Evolutionary conservation across 2,888 invertebrate genomes (phyloP).

Genomic region (Encarsia formosa): DNA sequence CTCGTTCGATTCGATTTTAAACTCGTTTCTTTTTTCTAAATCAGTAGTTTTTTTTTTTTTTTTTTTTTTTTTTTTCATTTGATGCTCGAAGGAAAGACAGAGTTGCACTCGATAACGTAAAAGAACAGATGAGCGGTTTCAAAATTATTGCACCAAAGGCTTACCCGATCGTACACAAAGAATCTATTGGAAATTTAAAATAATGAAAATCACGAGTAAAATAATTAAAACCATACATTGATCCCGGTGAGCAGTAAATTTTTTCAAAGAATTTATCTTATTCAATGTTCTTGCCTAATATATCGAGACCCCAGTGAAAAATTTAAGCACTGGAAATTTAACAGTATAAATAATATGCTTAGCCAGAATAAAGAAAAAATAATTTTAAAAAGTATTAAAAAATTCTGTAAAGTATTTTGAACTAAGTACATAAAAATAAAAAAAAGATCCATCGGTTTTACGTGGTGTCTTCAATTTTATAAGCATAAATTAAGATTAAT

Average conservation of each 20-base stretch:
- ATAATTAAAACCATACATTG: constrained; percentile 27
- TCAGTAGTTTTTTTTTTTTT: no score
- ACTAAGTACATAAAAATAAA: no score
- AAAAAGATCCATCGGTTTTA: constrained; percentile 18
- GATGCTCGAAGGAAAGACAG: background rate
- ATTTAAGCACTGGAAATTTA: constrained; percentile 10
- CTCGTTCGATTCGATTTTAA: background rate
- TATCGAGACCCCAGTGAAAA: constrained; percentile 6
- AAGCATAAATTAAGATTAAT: constrained; percentile 17
- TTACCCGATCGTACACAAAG: constrained; percentile 43
- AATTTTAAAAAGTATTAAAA: constrained; percentile 24
- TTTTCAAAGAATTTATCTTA: constrained; percentile 19
- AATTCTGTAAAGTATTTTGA: constrained; percentile 25
- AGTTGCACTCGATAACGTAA: background rate
- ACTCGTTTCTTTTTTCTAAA: constrained; percentile 17
- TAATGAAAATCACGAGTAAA: constrained; percentile 33
- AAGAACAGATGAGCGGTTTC: constrained; percentile 1
- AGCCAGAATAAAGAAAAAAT: constrained; percentile 12
- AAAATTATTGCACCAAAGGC: constrained; percentile 42
- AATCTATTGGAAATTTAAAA: constrained; percentile 43
- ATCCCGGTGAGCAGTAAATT: constrained; percentile 23
- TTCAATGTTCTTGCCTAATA: constrained; percentile 24
- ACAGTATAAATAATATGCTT: constrained; percentile 12
- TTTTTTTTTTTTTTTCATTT: constrained; percentile 3
- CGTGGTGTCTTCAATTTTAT: constrained; percentile 25